Evolutionary conservation across 2,797 vertebrate species (phyloP), one percentile per base, ranked within the genome.

Genomic region (Trichosurus vulpecula): DNA sequence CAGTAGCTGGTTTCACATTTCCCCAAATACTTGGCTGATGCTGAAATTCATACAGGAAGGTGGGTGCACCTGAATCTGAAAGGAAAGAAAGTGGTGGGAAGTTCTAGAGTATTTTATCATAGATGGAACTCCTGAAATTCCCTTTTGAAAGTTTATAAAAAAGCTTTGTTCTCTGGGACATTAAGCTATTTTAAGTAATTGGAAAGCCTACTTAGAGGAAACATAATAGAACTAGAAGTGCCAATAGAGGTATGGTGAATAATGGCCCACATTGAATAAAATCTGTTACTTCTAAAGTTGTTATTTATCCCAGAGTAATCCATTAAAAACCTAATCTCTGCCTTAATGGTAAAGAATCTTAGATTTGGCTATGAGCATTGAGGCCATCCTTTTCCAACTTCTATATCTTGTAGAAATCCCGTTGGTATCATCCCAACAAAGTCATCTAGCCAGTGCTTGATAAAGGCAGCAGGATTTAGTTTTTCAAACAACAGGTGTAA

Each of bases 31-130:
- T 98, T 10, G 99, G 97, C 0, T 96, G 96, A 93, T 99, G 98
- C 92, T 98, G 98, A 96, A 99, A 99, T 94, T 99, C 99, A n/a
- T 99, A 99, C 98, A 99, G 95, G 97, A 99, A 99, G n/a, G 99
- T 98, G 0, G 99, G 98, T 92, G 97, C 98, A 27, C 98, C 99
- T 5, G 98, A 98, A 58, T 99, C 99, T 99, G 96, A 92, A 92
- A 97, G 74, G 94, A 0, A 0, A 93, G 30, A 97, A 92, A 53
- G 66, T 19, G 91, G 95, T 54, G 29, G n/a, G 56, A 13, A 29
- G 55, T 41, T 91, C 2, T 74, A 74, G 35, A n/a, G 27, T n/a
- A 31, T 14, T 66, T 16, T 66, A 66, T 22, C 2, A 41, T 1
- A 74, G 0, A 22, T 41, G 6, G 1, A 41, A 74, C 5, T 41